These are phyloP conservation scores for Melanocharis versteri DNA, from an alignment of 2,113 vertebrate species.

Conservation along the genomic window DNA sequence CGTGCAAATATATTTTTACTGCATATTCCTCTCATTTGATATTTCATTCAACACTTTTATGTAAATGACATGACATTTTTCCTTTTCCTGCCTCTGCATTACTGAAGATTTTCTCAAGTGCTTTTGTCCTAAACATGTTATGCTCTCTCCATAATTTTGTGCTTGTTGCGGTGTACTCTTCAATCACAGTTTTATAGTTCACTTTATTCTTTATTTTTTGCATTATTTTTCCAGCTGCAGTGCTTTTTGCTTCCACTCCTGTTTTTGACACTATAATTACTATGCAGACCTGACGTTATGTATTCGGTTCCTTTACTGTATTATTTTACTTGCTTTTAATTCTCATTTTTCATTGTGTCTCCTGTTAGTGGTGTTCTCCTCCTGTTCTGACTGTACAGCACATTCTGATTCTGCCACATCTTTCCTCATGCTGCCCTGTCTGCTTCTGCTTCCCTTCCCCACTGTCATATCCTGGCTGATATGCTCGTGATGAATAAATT, in stretches of 20 bases:
- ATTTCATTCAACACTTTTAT: not conserved
- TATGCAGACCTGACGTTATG: not conserved
- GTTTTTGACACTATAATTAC: not conserved
- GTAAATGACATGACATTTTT: not conserved
- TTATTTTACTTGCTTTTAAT: not conserved
- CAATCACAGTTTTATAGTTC: not conserved
- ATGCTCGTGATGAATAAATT: slow-evolving; percentile 69
- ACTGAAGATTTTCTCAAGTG: not conserved
- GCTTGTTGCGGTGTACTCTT: not conserved
- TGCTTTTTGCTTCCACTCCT: not conserved
- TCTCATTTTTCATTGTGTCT: not conserved
- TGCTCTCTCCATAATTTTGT: not conserved
- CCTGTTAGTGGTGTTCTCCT: not conserved
- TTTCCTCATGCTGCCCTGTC: not conserved
- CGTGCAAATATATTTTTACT: not conserved
- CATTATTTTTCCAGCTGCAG: not conserved
- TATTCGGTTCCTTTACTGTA: not conserved
- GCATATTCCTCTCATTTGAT: not conserved
- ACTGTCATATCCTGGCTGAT: slow-evolving; percentile 16
- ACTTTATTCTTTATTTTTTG: not conserved
- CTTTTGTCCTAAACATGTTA: not conserved
- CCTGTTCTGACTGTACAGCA: not conserved
- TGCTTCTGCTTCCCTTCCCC: not conserved
- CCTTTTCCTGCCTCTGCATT: not conserved
- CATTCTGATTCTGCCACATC: not conserved